Percentiles rank a stretch among this genome's conserved stretches.
These are phyloP conservation scores for Pangasianodon gigas DNA, from an alignment of 2,113 vertebrate species.

Conservation along the genomic window DNA sequence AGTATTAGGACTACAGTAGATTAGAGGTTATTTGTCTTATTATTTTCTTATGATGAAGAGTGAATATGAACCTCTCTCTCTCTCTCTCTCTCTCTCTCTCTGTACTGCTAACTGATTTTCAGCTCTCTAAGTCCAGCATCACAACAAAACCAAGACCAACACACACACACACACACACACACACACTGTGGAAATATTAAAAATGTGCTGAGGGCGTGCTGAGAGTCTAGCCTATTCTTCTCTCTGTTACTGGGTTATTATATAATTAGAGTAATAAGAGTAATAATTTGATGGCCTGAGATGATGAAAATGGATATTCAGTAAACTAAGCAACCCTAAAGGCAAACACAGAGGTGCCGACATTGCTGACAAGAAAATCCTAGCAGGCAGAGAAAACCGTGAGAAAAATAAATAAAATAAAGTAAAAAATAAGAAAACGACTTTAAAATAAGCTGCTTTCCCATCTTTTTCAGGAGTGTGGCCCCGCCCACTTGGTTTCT, in stretches of 20 bases:
- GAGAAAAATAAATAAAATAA: neutral
- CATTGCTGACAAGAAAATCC: neutral
- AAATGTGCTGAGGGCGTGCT: neutral
- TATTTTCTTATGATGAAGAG: no score
- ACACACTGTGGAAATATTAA: neutral
- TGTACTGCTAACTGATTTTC: neutral
- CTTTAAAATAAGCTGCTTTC: neutral
- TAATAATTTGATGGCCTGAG: neutral
- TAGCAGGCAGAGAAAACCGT: neutral
- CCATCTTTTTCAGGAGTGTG: neutral
- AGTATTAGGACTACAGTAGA: no score
- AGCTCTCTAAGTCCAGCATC: neutral
- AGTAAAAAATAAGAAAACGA: neutral
- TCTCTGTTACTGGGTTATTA: neutral
- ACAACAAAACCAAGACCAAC: neutral
- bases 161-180: conserved; percentile 1
- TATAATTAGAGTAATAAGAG: neutral
- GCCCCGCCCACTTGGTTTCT: neutral
- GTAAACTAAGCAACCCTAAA: neutral
- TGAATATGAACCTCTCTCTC: neutral
- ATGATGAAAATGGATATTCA: conserved; percentile 2
- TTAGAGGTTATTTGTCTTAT: no score
- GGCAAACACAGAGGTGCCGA: neutral
- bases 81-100: neutral
- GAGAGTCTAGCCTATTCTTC: neutral